These are phyloP conservation scores for Drosophila orosa DNA, from an alignment of 1,140 invertebrate species.

Conservation along the genomic window DNA sequence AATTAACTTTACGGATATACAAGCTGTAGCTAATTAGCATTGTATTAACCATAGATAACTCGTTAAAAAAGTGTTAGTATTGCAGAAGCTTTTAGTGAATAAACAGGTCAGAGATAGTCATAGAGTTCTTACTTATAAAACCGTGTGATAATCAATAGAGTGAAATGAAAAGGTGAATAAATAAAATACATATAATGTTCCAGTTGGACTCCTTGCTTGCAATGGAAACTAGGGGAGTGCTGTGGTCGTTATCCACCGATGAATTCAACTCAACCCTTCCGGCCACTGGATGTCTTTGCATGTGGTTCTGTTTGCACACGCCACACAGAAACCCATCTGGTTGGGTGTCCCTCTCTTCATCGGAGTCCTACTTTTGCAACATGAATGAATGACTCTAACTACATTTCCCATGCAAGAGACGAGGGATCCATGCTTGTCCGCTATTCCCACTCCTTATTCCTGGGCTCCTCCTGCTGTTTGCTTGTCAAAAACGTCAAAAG, in stretches of 20 bases:
- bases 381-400: slow-evolving; percentile 76
- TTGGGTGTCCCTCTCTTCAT: slow-evolving; percentile 19
- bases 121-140: not conserved
- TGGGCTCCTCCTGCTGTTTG: slow-evolving; percentile 27
- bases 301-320: slow-evolving; percentile 37
- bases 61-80: not conserved
- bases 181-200: slow-evolving; percentile 8
- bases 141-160: slow-evolving; percentile 24
- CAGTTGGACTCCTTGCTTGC: not conserved
- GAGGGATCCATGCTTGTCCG: slow-evolving; percentile 25
- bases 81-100: not conserved
- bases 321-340: slow-evolving; percentile 10
- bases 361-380: slow-evolving; percentile 68
- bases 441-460: slow-evolving; percentile 16
- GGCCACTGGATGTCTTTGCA: slow-evolving; percentile 31
- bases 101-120: not conserved
- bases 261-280: slow-evolving; percentile 5
- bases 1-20: slow-evolving; percentile 10
- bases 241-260: slow-evolving; percentile 6
- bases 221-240: slow-evolving; percentile 14
- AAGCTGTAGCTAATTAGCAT: not conserved
- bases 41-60: not conserved
- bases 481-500: slow-evolving; percentile 75
- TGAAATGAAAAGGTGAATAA: slow-evolving; percentile 18
- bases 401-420: slow-evolving; percentile 66